A percentile compares a stretch with the other conserved stretches of the same genome.
Conservation (phyloP, 2,113 vertebrate genomes). For the Eclectus roratus region DNA sequence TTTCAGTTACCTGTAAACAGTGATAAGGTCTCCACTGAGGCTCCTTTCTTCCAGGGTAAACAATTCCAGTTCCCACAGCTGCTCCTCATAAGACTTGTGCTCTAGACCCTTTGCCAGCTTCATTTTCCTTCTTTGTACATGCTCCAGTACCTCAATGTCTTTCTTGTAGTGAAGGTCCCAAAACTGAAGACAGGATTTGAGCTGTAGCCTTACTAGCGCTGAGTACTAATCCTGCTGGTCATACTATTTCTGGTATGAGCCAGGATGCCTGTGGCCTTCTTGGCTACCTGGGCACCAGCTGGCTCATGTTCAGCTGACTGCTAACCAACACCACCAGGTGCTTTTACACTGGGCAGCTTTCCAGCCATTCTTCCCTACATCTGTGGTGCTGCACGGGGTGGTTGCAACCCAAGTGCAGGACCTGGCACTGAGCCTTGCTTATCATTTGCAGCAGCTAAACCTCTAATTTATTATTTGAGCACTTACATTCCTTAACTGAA, state of each 20-base stretch:
- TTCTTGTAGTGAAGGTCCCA: not conserved
- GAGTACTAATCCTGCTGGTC: not conserved
- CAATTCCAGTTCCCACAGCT: not conserved
- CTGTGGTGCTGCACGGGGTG: not conserved
- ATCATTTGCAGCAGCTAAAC: not conserved
- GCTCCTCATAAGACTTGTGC: not conserved
- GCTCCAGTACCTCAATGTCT: not conserved
- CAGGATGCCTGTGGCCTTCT: not conserved
- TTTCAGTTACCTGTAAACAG: not conserved
- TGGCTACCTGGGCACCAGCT: not conserved
- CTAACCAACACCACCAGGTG: not conserved
- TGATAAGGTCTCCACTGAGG: not conserved
- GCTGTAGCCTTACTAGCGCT: not conserved
- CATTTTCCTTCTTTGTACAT: not conserved
- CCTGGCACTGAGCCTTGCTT: not conserved
- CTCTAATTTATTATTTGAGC: not conserved
- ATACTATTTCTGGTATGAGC: not conserved
- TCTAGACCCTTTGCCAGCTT: not conserved
- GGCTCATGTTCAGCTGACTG: not conserved
- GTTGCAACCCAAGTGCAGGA: not conserved
- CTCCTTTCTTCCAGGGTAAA: not conserved
- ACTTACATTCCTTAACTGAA: not conserved
- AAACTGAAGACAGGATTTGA: not conserved
- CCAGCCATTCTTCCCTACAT: not conserved
- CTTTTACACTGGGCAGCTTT: not conserved